phyloP scores from a whole-genome alignment of 2,888 invertebrate genomes.

The Minunthozetes semirufus region DNA sequence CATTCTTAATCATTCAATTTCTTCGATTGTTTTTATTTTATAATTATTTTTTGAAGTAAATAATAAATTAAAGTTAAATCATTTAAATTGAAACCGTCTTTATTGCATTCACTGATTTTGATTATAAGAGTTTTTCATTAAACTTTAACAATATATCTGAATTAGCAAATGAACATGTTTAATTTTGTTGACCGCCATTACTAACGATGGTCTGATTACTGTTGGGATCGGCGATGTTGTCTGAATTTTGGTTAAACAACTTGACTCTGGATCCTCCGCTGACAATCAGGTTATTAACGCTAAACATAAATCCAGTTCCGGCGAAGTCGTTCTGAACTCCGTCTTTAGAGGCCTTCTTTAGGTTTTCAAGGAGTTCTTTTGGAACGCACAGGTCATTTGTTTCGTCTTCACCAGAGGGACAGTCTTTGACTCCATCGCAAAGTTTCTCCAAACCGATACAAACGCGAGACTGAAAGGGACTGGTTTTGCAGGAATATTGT shows the following conservation, averaged over 20 bases:
- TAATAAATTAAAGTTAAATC: too few species aligned
- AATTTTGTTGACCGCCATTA: background rate
- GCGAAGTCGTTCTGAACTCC: constrained; percentile 33
- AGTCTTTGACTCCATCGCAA: constrained; percentile 31
- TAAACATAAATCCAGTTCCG: constrained; percentile 36
- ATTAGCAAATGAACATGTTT: background rate
- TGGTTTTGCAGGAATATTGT: constrained; percentile 8
- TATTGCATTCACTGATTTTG: too few species aligned
- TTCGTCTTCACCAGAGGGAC: constrained; percentile 31
- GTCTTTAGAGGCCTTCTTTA: background rate
- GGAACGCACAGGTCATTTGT: constrained; percentile 7
- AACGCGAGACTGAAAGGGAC: background rate
- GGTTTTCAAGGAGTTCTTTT: background rate
- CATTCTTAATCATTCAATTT: too few species aligned
- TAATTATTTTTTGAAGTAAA: too few species aligned
- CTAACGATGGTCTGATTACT: background rate
- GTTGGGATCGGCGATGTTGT: constrained; percentile 13
- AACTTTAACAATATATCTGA: too few species aligned
- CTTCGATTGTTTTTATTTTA: too few species aligned
- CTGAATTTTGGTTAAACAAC: constrained; percentile 33
- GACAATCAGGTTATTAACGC: constrained; percentile 23
- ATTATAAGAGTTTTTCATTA: too few species aligned
- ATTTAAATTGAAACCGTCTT: too few species aligned
- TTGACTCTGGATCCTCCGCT: constrained; percentile 31
- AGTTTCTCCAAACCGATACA: constrained; percentile 11